A percentile compares a stretch with the other conserved stretches of the same genome.
Evolutionary conservation across 2,797 vertebrate species (phyloP).

Genomic region (Acropternis orthonyx): DNA sequence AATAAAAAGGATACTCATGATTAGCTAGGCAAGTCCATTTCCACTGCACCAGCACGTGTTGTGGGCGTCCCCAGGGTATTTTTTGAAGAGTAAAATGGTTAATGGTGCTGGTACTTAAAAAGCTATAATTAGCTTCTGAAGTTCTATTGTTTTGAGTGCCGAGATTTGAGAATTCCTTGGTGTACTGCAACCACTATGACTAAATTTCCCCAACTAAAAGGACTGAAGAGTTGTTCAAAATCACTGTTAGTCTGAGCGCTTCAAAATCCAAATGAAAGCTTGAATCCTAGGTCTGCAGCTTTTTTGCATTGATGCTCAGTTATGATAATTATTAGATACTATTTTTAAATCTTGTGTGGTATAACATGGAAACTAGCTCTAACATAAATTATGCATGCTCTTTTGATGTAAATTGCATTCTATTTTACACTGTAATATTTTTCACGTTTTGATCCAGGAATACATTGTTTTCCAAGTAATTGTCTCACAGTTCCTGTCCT

Average conservation of each 20-base stretch:
- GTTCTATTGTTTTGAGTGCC: background rate
- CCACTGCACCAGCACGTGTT: background rate
- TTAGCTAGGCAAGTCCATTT: background rate
- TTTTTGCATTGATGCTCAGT: background rate
- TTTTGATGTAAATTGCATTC: background rate
- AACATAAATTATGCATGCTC: fast-evolving
- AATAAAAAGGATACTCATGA: background rate
- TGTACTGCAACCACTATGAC: background rate
- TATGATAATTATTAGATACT: background rate
- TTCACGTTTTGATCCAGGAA: background rate
- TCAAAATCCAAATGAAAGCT: background rate
- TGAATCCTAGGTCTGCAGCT: background rate
- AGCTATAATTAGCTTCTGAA: background rate
- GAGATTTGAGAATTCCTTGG: background rate
- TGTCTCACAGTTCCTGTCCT: background rate
- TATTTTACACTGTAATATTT: background rate
- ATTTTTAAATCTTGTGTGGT: background rate
- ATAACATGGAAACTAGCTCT: background rate
- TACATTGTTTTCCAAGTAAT: background rate
- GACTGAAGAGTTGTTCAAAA: background rate
- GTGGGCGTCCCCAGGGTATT: background rate
- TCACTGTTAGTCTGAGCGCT: background rate
- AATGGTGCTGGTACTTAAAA: background rate
- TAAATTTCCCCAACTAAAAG: background rate
- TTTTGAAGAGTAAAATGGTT: background rate